A percentile compares a stretch with the other conserved stretches of the same genome.
Evolutionary conservation across 2,113 vertebrate species (phyloP).

Genomic region (Monopterus albus): DNA sequence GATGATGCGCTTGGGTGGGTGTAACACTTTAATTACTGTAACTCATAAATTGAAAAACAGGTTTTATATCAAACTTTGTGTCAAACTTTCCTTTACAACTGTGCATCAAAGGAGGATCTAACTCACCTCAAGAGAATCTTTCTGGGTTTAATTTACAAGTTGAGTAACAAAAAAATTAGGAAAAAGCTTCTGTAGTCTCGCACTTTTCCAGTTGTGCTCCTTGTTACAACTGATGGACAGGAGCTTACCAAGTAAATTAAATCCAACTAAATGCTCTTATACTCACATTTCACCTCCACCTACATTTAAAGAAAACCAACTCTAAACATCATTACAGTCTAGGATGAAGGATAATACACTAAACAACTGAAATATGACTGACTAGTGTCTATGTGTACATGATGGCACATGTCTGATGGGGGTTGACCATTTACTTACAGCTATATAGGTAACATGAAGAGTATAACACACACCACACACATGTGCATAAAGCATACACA

Average conservation of each 20-base stretch:
- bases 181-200: neutral
- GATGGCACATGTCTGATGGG: neutral
- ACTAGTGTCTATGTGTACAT: neutral
- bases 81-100: neutral
- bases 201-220: neutral
- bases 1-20: too few relatives aligned
- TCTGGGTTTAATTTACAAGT: neutral
- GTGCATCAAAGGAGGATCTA: neutral
- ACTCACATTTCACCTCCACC: too few relatives aligned
- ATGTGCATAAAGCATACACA: conserved; percentile 4
- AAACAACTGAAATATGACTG: neutral
- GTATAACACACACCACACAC: conserved; percentile 17
- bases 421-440: neutral
- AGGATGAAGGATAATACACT: too few relatives aligned
- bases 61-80: neutral
- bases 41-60: neutral
- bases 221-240: neutral
- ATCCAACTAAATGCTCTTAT: neutral
- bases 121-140: neutral
- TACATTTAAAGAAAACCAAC: neutral
- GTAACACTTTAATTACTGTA: too few relatives aligned
- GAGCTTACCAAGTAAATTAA: neutral
- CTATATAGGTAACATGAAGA: neutral
- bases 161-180: neutral
- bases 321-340: neutral